phyloP scores from a whole-genome alignment of 1,140 invertebrate species.

The Grapholita molesta region DNA sequence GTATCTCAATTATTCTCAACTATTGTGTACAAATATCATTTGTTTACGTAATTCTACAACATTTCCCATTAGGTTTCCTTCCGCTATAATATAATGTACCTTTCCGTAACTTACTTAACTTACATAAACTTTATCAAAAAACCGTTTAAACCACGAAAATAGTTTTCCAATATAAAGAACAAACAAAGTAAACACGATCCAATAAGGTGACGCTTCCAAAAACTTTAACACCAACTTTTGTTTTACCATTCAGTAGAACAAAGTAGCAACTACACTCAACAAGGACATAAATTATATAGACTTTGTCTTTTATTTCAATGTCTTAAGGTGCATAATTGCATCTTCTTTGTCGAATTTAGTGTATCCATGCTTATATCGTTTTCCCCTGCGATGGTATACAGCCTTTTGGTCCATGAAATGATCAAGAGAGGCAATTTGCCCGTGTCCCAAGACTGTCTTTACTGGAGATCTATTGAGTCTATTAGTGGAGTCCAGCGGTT shows the following conservation, averaged over 20 bases:
- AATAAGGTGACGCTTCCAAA: background rate
- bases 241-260: too few species aligned
- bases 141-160: background rate
- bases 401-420: background rate
- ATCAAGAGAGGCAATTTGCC: background rate
- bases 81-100: too few species aligned
- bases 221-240: background rate
- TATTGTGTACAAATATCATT: too few species aligned
- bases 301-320: background rate
- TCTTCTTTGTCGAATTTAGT: background rate
- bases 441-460: background rate
- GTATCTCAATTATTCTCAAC: too few species aligned
- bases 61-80: too few species aligned
- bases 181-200: background rate
- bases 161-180: background rate
- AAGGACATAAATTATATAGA: too few species aligned
- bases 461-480: background rate
- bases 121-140: background rate
- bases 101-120: too few species aligned
- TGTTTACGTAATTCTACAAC: too few species aligned
- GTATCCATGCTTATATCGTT: background rate
- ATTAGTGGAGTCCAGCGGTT: background rate
- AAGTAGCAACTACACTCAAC: too few species aligned
- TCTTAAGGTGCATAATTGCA: background rate
- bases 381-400: background rate